Conservation (phyloP, 2,113 vertebrate genomes). For the Zeus faber region DNA sequence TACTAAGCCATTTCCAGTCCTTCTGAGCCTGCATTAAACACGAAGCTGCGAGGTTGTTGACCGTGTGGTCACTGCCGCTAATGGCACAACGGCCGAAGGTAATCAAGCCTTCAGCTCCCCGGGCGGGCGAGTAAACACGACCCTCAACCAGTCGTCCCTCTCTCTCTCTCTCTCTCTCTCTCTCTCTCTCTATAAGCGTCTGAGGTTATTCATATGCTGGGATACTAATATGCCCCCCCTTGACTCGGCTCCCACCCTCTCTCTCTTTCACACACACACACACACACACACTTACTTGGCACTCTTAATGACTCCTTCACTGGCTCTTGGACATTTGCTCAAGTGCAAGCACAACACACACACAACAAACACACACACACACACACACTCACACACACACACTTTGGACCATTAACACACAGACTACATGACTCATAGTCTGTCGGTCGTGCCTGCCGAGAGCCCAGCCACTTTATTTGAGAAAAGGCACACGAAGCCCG, state of each 20-base stretch:
- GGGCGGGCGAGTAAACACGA: conserved; percentile 17
- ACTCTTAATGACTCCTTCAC: no score
- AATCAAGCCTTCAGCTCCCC: conserved; percentile 45
- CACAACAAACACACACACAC: background rate
- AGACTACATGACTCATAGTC: conserved; percentile 2
- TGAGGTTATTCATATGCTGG: no score
- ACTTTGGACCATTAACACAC: background rate
- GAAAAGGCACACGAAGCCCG: conserved; percentile 24
- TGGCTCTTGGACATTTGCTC: no score
- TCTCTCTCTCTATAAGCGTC: background rate
- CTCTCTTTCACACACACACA: no score
- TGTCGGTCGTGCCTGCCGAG: background rate
- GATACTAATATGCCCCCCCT: no score
- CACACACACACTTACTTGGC: no score
- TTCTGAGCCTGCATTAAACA: conserved; percentile 1
- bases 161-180: background rate
- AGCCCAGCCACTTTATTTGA: background rate
- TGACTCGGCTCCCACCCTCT: no score
- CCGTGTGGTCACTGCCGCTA: conserved; percentile 32
- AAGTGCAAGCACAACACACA: background rate
- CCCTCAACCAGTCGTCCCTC: conserved; percentile 31
- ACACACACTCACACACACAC: conserved; percentile 2
- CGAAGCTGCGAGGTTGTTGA: conserved; percentile 9
- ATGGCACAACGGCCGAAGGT: conserved; percentile 40
- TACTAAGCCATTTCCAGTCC: background rate